Evolutionary conservation across 2,888 invertebrate genomes (phyloP).

Genomic region (Orthonevra nobilis): DNA sequence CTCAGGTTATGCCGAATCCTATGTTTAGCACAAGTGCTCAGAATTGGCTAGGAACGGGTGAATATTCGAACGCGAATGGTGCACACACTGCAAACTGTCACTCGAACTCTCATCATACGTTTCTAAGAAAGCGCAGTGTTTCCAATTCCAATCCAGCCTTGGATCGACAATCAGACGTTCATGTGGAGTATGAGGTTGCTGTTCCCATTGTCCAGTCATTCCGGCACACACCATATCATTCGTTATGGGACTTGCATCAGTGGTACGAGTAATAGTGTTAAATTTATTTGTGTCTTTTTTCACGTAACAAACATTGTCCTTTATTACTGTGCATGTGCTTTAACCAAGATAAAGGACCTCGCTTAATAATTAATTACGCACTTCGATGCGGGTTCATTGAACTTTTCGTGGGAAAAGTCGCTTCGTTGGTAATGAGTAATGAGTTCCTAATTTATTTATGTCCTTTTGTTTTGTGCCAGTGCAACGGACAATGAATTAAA

Average conservation of each 20-base stretch:
- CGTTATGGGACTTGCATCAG: constrained; percentile 80
- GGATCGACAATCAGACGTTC: constrained; percentile 77
- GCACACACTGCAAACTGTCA: constrained; percentile 40
- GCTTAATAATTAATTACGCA: background rate
- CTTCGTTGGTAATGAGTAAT: background rate
- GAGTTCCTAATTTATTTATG: background rate
- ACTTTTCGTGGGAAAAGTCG: background rate
- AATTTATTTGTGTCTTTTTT: no score
- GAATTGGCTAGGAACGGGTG: constrained; percentile 77
- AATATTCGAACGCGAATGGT: constrained; percentile 31
- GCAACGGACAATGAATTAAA: no score
- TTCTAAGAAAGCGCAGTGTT: constrained; percentile 76
- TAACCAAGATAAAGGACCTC: no score
- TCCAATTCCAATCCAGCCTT: constrained; percentile 79
- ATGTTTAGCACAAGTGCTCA: constrained; percentile 78
- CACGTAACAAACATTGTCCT: no score
- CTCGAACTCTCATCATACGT: constrained; percentile 55
- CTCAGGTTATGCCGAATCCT: constrained; percentile 37
- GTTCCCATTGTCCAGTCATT: constrained; percentile 79
- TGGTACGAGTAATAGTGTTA: constrained; percentile 75
- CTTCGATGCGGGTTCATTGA: background rate
- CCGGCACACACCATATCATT: constrained; percentile 80
- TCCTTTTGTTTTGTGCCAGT: no score
- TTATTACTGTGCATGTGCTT: background rate
- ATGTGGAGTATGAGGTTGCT: constrained; percentile 80